Evolutionary conservation across 2,888 invertebrate genomes (phyloP).

Genomic region (Flexamia atlantica): DNA sequence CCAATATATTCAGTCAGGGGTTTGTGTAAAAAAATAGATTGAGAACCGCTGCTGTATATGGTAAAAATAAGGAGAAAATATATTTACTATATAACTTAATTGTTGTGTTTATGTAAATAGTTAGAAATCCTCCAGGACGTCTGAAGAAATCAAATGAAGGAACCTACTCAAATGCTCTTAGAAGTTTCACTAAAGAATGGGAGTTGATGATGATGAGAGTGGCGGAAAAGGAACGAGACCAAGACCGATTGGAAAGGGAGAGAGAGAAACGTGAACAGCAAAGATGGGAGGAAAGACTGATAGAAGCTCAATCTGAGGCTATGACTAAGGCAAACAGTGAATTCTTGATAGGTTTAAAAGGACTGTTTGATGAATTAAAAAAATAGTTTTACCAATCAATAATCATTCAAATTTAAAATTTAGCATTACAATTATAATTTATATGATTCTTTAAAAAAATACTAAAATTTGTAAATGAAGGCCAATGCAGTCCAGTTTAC

Average conservation of each 20-base stretch:
- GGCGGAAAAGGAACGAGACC: not conserved
- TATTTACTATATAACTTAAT: too few relatives aligned
- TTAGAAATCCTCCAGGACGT: slow-evolving; percentile 6
- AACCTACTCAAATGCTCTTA: slow-evolving; percentile 24
- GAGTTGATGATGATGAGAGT: slow-evolving; percentile 26
- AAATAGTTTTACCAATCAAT: not conserved
- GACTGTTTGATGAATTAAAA: slow-evolving; percentile 28
- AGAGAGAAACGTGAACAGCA: not conserved
- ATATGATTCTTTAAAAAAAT: too few relatives aligned
- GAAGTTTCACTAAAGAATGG: slow-evolving; percentile 16
- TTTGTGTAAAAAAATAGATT: too few relatives aligned
- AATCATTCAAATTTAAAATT: too few relatives aligned
- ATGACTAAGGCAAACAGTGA: slow-evolving; percentile 14
- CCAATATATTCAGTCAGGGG: too few relatives aligned
- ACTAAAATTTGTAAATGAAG: too few relatives aligned
- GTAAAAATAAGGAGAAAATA: too few relatives aligned
- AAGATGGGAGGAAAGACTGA: slow-evolving; percentile 1
- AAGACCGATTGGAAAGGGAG: slow-evolving; percentile 8
- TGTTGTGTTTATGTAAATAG: not conserved
- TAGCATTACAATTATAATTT: too few relatives aligned
- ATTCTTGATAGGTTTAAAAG: not conserved
- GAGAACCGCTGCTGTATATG: too few relatives aligned
- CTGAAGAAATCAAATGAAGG: slow-evolving; percentile 17
- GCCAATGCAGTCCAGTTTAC: too few relatives aligned
- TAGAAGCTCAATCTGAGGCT: slow-evolving; percentile 5